Base-by-base conservation (phyloP, 2,113 vertebrate species). In the Hippocampus barbouri region DNA sequence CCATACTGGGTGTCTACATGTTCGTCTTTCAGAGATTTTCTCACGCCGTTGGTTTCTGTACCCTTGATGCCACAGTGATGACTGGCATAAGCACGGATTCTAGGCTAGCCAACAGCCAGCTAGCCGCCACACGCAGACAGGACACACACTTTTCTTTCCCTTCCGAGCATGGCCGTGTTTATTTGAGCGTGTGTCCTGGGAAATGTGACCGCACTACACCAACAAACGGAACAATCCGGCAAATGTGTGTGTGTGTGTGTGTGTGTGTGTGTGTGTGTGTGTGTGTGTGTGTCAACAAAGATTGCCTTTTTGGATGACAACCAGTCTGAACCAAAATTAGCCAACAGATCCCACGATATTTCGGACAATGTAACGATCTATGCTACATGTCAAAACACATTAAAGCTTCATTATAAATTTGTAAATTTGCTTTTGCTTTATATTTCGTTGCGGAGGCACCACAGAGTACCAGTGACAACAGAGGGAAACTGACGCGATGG, bases 181-280 rank as follows among this genome's bases (percentile, higher is more conserved):
- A 90, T 90, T 90, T 90, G 83, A 89, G 86, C 84, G 78, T 80
- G 74, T 78, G 83, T 86, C 79, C 76, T 84, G 84, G 87, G 87
- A 90, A 89, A 88, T 87, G 80, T 88, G 89, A 85, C 84, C 34
- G 6, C 83, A 80, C 83, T 84, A 70, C 72, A 82, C 85, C 87
- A 89, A 89, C 84, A 89, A 88, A 88, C 83, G 20, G 69, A 84
- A 59, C 72, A 57, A 75, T 54, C 79, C 47, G 74, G 78, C 79
- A 82, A 82, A 76, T 73, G 80, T 76, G 62, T 63, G 51, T 68
- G 71, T 79, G 53, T 66, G 72, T 25, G 27, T 27, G 27, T 27
- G 27, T 27, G 27, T 27, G 27, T 27, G 27, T 27, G 27, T 27
- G 27, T 27, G 27, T 30, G 30, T 30, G 3, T 4, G 30, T 30